Evolutionary conservation across 2,888 invertebrate genomes (phyloP), one percentile per base, ranked within the genome.

Genomic region (Liodrosophila aerea): DNA sequence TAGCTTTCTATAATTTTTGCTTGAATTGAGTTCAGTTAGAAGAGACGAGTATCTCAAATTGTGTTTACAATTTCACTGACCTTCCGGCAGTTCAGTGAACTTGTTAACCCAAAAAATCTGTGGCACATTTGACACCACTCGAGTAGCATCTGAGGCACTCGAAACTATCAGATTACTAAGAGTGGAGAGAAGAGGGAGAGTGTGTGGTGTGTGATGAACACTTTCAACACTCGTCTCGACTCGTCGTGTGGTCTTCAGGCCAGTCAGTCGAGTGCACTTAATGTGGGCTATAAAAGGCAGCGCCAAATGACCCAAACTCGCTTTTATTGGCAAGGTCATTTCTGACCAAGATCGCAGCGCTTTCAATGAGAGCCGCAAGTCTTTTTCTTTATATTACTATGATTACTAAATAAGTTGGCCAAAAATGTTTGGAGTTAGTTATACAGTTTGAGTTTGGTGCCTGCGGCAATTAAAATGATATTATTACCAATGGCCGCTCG

Each of bases 391-490:
- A 39, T 34, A 31, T 7, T 13, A 8, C 8, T 15, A 11, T n/a
- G 31, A 30, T 29, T 34, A 29, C 34, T 49, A 12, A 44, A 9
- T 52, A 27, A 22, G 22, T 22, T 22, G 22, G 22, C 3, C 22
- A 22, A 22, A n/a, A 22, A 22, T 22, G 22, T 22, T 22, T 22
- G 22, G 22, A 22, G 31, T 34, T 47, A 13, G 22, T 29, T 34
- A 15, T 27, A 27, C 30, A 12, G 9, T 15, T 37, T 29, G 12
- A 1, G 31, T 46, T 43, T 36, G 34, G 11, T 47, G 63, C 71
- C 62, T 45, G 34, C 36, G 65, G 85, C 82, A 85, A 81, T 81
- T 81, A 85, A 81, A 81, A 85, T 67, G 64, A 81, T 80, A 81
- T 81, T 85, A 80, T 75, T 78, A 72, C 78, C 61, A 59, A 56